Evolutionary conservation across 1,140 invertebrate genomes (phyloP).

Genomic region (Dufourea novaeangliae): DNA sequence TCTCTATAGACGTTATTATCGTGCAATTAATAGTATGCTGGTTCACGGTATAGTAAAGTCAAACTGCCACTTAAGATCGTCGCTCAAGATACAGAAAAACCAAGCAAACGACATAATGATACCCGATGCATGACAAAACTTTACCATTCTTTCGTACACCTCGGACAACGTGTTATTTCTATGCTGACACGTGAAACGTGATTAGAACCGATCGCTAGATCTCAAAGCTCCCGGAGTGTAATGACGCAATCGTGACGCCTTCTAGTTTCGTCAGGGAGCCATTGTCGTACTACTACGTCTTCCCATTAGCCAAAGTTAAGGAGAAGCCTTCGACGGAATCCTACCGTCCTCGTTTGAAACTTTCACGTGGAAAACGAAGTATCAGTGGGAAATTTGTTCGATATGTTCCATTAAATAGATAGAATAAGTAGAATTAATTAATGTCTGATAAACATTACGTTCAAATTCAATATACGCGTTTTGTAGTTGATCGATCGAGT

Average conservation of each 20-base stretch:
- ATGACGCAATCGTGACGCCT: neutral
- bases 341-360: neutral
- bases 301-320: neutral
- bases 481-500: too few species aligned
- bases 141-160: neutral
- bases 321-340: neutral
- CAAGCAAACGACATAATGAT: neutral
- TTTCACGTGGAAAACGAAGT: neutral
- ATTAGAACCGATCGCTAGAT: neutral
- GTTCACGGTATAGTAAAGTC: neutral
- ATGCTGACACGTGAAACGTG: neutral
- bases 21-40: neutral
- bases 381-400: too few species aligned
- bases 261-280: neutral
- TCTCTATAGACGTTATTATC: too few species aligned
- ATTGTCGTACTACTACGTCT: conserved; percentile 12
- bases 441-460: too few species aligned
- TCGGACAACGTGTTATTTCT: neutral
- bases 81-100: neutral
- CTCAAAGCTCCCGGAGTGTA: neutral
- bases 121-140: neutral
- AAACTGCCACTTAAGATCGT: neutral
- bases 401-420: too few species aligned
- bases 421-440: too few species aligned
- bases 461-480: too few species aligned